Evolutionary conservation across 2,888 invertebrate genomes (phyloP).

Genomic region (Herminia tarsipennalis): DNA sequence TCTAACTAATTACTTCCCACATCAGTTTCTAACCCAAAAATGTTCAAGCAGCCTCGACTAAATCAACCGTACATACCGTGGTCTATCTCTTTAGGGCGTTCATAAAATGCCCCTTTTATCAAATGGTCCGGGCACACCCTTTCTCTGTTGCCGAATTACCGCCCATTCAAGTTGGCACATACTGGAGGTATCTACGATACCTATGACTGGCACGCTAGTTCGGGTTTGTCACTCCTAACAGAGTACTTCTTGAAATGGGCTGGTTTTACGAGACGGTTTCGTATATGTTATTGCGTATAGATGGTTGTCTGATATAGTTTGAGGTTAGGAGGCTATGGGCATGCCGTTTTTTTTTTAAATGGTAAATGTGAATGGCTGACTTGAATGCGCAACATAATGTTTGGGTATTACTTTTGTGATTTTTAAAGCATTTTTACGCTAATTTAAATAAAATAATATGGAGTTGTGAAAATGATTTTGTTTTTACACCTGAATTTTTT

Average conservation of each 20-base stretch:
- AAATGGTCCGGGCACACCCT: conserved; percentile 66
- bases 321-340: neutral
- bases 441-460: too few species aligned
- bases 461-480: too few species aligned
- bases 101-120: conserved; percentile 67
- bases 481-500: too few species aligned
- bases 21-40: conserved; percentile 1
- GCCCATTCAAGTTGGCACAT: conserved; percentile 57
- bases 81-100: conserved; percentile 41
- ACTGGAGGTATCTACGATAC: conserved; percentile 47
- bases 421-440: too few species aligned
- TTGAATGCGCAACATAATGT: too few species aligned
- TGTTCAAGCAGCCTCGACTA: conserved; percentile 15
- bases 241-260: conserved; percentile 26
- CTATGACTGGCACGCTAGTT: conserved; percentile 23
- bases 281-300: conserved; percentile 32
- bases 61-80: conserved; percentile 25
- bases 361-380: too few species aligned
- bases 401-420: too few species aligned
- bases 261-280: conserved; percentile 32
- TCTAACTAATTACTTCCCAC: too few species aligned
- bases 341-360: too few species aligned
- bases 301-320: conserved; percentile 15
- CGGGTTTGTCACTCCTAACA: conserved; percentile 30
- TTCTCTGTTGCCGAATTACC: conserved; percentile 73